phyloP scores from a whole-genome alignment of 30 jellyfish, hydroid and myxozoan genomes.

The Turritopsis dohrnii region DNA sequence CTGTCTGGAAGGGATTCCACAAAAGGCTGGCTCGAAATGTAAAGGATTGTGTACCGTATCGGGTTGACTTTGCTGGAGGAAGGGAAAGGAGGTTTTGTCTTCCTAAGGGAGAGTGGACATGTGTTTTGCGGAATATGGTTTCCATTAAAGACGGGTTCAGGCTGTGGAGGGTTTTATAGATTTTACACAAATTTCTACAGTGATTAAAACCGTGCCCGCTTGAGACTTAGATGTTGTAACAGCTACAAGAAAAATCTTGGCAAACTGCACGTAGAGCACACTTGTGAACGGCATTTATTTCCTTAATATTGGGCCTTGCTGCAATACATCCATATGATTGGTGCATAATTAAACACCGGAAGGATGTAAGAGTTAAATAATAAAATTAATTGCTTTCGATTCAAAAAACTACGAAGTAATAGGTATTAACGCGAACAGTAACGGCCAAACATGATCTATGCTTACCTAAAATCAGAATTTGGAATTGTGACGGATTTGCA shows the following conservation, averaged over 20 bases:
- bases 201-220: neutral
- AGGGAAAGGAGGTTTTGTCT: neutral
- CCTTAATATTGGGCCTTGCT: neutral
- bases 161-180: neutral
- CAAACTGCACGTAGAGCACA: neutral
- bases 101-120: neutral
- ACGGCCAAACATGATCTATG: neutral
- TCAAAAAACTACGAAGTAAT: neutral
- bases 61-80: slow-evolving; percentile 1
- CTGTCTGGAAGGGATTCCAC: slow-evolving; percentile 1
- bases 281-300: neutral
- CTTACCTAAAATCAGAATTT: neutral
- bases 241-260: neutral
- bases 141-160: neutral
- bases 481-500: neutral
- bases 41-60: neutral
- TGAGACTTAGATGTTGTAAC: neutral
- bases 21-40: slow-evolving; percentile 1
- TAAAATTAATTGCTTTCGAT: neutral
- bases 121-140: neutral
- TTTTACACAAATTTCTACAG: neutral
- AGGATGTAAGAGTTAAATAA: neutral
- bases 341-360: neutral
- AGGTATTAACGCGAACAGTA: neutral
- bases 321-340: neutral